Evolutionary conservation across 1,140 invertebrate genomes (phyloP).

Genomic region (Drosophila nikananu): DNA sequence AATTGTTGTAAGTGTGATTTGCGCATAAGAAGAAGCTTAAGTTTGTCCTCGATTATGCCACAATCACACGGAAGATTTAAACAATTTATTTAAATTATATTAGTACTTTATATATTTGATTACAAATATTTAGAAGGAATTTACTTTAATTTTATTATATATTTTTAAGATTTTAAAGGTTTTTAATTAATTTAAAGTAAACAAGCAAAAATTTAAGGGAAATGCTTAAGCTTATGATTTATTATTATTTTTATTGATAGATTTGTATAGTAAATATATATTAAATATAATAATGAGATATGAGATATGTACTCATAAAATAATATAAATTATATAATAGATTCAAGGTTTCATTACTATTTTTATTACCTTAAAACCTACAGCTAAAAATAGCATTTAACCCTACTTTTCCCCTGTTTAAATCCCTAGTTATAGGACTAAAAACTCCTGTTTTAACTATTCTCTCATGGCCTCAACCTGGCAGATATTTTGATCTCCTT

Average conservation of each 20-base stretch:
- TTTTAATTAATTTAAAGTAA: background rate
- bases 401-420: no score
- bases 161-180: background rate
- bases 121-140: background rate
- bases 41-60: background rate
- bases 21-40: background rate
- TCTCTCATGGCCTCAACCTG: background rate
- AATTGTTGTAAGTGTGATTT: constrained; percentile 20
- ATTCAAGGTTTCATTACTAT: background rate
- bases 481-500: background rate
- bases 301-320: no score
- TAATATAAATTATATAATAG: background rate
- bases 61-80: background rate
- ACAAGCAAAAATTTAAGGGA: background rate
- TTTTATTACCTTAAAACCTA: no score
- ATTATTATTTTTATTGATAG: background rate
- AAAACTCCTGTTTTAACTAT: background rate
- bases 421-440: background rate
- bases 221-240: background rate
- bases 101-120: background rate
- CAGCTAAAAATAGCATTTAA: no score
- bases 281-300: no score
- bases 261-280: no score
- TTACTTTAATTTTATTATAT: background rate
- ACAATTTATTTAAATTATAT: background rate